phyloP scores from a whole-genome alignment of 2,113 vertebrate species.

The Stigmatopora nigra region DNA sequence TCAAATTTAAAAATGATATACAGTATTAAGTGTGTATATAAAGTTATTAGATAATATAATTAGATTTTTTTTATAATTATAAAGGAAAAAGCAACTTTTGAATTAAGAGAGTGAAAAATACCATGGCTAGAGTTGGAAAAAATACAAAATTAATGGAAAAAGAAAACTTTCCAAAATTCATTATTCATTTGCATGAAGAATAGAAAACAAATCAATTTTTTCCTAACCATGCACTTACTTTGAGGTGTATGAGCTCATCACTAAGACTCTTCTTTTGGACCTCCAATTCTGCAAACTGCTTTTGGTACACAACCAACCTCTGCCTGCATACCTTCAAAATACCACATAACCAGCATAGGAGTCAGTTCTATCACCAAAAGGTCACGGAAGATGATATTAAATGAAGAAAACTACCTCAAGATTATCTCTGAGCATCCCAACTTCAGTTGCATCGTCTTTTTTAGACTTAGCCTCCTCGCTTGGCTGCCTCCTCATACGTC shows the following conservation, averaged over 20 bases:
- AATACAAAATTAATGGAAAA: too few species aligned
- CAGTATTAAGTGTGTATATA: too few species aligned
- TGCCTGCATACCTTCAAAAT: conserved; percentile 75
- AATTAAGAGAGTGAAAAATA: too few species aligned
- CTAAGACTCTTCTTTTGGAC: conserved; percentile 79
- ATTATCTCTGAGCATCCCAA: conserved; percentile 70
- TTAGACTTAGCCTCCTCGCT: conserved; percentile 47
- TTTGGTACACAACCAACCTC: conserved; percentile 76
- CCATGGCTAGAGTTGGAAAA: too few species aligned
- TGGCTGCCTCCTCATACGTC: conserved; percentile 70
- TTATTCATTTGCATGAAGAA: too few species aligned
- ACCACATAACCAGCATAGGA: conserved; percentile 12
- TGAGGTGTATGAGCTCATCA: conserved; percentile 76
- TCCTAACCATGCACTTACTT: conserved; percentile 61
- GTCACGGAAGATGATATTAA: neutral
- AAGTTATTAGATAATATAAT: too few species aligned
- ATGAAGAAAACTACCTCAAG: conserved; percentile 67
- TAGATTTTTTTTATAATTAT: too few species aligned
- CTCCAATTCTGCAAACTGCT: conserved; percentile 80
- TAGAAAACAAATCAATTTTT: too few species aligned
- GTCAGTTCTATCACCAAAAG: neutral
- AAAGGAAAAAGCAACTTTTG: too few species aligned
- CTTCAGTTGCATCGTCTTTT: conserved; percentile 69
- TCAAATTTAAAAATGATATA: too few species aligned
- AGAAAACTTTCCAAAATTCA: too few species aligned